These are phyloP conservation scores for Pristionchus mayeri DNA, from an alignment of 2,888 invertebrate species.

Conservation along the genomic window DNA sequence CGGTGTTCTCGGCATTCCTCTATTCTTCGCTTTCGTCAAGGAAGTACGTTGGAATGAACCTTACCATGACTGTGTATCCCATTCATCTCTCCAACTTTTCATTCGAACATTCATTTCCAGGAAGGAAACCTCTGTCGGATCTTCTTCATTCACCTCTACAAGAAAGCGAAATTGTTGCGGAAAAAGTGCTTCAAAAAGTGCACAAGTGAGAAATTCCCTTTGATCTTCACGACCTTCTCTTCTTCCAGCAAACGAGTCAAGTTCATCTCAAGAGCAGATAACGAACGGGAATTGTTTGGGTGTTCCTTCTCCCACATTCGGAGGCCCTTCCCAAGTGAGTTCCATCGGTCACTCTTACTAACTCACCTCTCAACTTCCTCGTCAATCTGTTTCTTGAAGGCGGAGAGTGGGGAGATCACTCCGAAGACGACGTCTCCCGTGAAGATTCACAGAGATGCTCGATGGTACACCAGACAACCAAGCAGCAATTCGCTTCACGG, in stretches of 20 bases:
- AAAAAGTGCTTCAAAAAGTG: slow-evolving; percentile 37
- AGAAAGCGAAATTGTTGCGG: slow-evolving; percentile 54
- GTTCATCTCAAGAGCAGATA: slow-evolving; percentile 26
- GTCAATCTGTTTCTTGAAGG: background rate
- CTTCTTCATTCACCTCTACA: slow-evolving; percentile 65
- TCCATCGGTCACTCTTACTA: too few relatives aligned
- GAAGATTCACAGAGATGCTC: slow-evolving; percentile 25
- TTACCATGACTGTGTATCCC: too few relatives aligned
- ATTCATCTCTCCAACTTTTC: too few relatives aligned
- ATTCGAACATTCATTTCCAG: background rate
- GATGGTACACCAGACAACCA: slow-evolving; percentile 40
- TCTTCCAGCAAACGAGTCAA: background rate
- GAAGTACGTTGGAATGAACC: too few relatives aligned
- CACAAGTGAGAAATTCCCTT: background rate
- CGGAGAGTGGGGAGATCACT: slow-evolving; percentile 13
- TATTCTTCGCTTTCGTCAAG: slow-evolving; percentile 74
- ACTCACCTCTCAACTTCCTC: background rate
- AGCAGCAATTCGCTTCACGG: slow-evolving; percentile 53
- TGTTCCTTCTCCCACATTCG: slow-evolving; percentile 41
- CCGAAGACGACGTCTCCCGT: background rate
- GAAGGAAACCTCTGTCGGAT: slow-evolving; percentile 25
- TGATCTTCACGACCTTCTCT: background rate
- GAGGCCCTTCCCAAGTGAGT: slow-evolving; percentile 12
- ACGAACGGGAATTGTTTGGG: slow-evolving; percentile 46
- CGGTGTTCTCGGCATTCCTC: slow-evolving; percentile 66